These are phyloP conservation scores for Sinocyclocheilus anophthalmus DNA, from an alignment of 2,113 vertebrate genomes.

Conservation along the genomic window DNA sequence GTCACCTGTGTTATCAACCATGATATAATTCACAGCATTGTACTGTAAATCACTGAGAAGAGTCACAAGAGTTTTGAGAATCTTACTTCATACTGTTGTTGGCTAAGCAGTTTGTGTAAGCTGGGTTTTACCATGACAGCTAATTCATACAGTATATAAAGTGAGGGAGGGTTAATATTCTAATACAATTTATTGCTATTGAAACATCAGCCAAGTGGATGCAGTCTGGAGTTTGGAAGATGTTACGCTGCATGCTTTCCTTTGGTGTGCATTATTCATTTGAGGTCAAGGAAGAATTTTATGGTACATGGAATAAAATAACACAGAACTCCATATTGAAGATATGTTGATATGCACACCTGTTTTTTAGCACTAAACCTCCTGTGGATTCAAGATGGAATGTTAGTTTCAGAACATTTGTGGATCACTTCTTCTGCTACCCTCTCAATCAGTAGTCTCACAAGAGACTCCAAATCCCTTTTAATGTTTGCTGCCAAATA, in stretches of 20 bases:
- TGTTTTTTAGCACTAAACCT: slow-evolving; percentile 4
- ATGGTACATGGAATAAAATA: background rate
- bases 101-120: background rate
- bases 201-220: slow-evolving; percentile 15
- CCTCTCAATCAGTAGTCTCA: slow-evolving; percentile 1
- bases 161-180: background rate
- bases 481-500: slow-evolving; percentile 16
- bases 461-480: background rate
- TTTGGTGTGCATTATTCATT: slow-evolving; percentile 26
- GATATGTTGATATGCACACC: slow-evolving; percentile 23
- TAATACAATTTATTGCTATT: background rate
- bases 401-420: background rate
- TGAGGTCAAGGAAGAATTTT: background rate
- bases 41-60: background rate
- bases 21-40: slow-evolving; percentile 8
- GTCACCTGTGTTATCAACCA: slow-evolving; percentile 10
- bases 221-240: slow-evolving; percentile 14
- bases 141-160: slow-evolving; percentile 1
- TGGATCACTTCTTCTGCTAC: background rate
- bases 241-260: background rate
- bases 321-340: background rate
- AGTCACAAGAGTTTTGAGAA: background rate
- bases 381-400: slow-evolving; percentile 15
- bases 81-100: background rate
- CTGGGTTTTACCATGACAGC: slow-evolving; percentile 14